Conservation (phyloP, 2,888 invertebrate species). For the Thymelicus sylvestris region DNA sequence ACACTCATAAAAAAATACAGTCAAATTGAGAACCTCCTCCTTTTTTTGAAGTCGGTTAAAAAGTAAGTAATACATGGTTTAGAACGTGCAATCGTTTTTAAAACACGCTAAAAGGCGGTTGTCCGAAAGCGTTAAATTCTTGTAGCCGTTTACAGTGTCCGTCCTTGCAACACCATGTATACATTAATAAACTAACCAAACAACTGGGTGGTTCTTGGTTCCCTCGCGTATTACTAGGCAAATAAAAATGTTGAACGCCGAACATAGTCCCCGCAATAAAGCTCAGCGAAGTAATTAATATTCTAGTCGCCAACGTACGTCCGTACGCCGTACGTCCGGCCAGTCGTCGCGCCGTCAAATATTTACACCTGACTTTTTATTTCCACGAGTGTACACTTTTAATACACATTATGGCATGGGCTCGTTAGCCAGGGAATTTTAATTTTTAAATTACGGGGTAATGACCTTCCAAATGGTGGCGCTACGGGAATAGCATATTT, state of each 20-base stretch:
- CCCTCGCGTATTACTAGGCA: background rate
- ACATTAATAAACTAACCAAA: slow-evolving; percentile 1
- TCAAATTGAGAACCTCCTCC: too few species aligned
- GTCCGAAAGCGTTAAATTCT: too few species aligned
- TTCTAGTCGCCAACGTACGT: slow-evolving; percentile 57
- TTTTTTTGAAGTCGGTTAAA: too few species aligned
- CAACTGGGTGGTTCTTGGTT: background rate
- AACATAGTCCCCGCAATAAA: slow-evolving; percentile 34
- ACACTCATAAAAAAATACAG: too few species aligned
- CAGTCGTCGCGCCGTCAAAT: slow-evolving; percentile 52
- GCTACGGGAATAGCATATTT: slow-evolving; percentile 1
- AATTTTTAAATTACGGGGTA: slow-evolving; percentile 43
- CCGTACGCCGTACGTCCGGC: slow-evolving; percentile 43
- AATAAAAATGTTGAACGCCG: slow-evolving; percentile 19
- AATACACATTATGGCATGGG: slow-evolving; percentile 23
- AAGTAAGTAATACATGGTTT: too few species aligned
- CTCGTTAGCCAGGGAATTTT: slow-evolving; percentile 42
- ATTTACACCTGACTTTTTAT: slow-evolving; percentile 59
- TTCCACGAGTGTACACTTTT: slow-evolving; percentile 44
- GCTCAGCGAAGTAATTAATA: slow-evolving; percentile 58
- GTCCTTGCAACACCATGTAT: background rate
- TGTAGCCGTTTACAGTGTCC: background rate
- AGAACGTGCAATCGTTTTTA: too few species aligned
- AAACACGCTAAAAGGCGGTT: background rate
- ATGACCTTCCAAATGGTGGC: slow-evolving; percentile 29